A percentile compares a stretch with the other conserved stretches of the same genome.
Evolutionary conservation across 2,888 invertebrate genomes (phyloP).

Genomic region (Morpho helenor): DNA sequence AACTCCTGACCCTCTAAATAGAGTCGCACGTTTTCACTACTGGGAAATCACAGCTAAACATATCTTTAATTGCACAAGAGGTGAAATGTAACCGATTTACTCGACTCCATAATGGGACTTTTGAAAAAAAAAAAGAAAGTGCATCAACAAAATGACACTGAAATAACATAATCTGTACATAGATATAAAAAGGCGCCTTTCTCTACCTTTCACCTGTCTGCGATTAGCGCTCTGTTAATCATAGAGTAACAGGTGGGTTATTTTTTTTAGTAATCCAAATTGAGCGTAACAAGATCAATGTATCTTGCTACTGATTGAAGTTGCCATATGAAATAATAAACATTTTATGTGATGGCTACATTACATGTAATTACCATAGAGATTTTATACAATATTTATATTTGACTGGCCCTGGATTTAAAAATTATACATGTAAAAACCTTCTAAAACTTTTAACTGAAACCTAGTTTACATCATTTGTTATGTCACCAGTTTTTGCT

Average conservation of each 20-base stretch:
- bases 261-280: constrained; percentile 45
- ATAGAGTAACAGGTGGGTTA: constrained; percentile 50
- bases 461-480: no score
- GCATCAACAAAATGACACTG: constrained; percentile 29
- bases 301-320: constrained; percentile 19
- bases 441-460: no score
- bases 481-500: no score
- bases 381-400: no score
- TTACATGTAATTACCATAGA: no score
- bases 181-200: constrained; percentile 47
- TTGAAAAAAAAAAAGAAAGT: constrained; percentile 27
- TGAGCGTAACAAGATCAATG: constrained; percentile 45
- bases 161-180: constrained; percentile 40
- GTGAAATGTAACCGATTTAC: not conserved
- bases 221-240: constrained; percentile 73
- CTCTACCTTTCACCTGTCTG: constrained; percentile 67
- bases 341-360: not conserved
- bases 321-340: constrained; percentile 1
- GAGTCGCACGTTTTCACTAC: no score
- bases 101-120: not conserved
- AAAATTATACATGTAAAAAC: no score
- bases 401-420: no score
- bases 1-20: no score
- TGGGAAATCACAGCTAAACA: not conserved
- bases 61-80: not conserved